Evolutionary conservation across 2,797 vertebrate genomes (phyloP).

Genomic region (Eulemur rubriventer): DNA sequence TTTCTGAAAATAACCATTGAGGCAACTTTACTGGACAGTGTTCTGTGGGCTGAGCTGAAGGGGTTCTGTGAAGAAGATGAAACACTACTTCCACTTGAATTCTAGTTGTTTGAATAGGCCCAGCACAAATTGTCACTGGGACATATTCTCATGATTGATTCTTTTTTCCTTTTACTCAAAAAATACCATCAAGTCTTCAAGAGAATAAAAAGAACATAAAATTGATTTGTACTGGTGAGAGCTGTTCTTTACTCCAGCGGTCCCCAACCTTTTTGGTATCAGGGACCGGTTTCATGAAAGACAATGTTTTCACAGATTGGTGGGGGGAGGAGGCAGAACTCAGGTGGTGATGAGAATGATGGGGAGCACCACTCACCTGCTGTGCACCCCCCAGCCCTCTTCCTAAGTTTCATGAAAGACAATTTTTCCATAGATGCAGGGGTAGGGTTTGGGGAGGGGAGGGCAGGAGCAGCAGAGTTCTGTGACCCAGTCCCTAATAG

Average conservation of each 20-base stretch:
- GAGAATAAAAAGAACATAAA: neutral
- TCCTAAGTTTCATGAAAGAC: too few relatives aligned
- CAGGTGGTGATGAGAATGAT: too few relatives aligned
- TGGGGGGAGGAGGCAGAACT: too few relatives aligned
- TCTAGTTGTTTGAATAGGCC: neutral
- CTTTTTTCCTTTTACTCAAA: neutral
- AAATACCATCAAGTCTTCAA: neutral
- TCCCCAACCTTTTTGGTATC: too few relatives aligned
- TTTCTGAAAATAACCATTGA: neutral
- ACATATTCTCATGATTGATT: neutral
- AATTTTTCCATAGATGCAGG: too few relatives aligned
- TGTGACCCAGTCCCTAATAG: too few relatives aligned
- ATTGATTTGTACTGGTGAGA: neutral
- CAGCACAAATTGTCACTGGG: neutral
- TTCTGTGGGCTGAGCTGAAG: neutral
- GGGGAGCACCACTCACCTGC: too few relatives aligned
- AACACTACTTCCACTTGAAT: neutral
- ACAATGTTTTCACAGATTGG: too few relatives aligned
- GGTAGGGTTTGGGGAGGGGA: too few relatives aligned
- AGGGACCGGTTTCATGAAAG: too few relatives aligned
- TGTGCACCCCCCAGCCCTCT: too few relatives aligned
- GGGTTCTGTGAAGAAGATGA: neutral
- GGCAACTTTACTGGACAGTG: neutral
- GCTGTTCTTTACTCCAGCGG: neutral
- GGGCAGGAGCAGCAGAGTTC: too few relatives aligned